phyloP scores from a whole-genome alignment of 2,797 vertebrate species.

The Prunella strophiata region DNA sequence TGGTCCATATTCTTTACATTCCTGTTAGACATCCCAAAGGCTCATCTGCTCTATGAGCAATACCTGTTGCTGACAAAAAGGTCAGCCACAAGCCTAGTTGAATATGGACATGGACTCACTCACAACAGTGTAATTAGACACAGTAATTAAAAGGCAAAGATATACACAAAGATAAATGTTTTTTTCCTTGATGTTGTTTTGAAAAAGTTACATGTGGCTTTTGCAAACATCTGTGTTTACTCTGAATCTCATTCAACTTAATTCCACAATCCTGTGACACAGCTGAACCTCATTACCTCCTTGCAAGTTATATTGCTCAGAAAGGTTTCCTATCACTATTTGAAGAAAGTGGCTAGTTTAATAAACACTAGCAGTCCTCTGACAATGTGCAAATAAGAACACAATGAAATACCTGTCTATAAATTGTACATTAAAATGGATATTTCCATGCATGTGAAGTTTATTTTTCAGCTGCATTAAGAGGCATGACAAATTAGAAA shows the following conservation, averaged over 20 bases:
- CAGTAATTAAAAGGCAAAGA: not conserved
- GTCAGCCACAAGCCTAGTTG: not conserved
- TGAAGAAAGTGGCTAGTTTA: conserved; percentile 44
- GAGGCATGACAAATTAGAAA: conserved; percentile 54
- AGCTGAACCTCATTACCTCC: not conserved
- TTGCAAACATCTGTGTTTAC: not conserved
- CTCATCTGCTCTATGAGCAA: not conserved
- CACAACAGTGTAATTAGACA: not conserved
- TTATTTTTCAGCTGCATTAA: conserved; percentile 69
- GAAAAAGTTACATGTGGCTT: not conserved
- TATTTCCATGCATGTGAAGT: conserved; percentile 60
- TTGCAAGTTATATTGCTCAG: conserved; percentile 14
- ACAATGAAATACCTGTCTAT: conserved; percentile 43
- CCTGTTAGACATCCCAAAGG: not conserved
- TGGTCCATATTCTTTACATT: not conserved
- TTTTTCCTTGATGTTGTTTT: not conserved
- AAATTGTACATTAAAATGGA: conserved; percentile 65
- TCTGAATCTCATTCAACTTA: not conserved
- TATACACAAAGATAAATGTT: not conserved
- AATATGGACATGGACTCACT: not conserved
- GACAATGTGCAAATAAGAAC: conserved; percentile 53
- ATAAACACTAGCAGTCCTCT: conserved; percentile 58
- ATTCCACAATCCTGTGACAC: not conserved
- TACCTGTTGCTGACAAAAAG: not conserved
- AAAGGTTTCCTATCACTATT: conserved; percentile 6